Percentiles rank a stretch among this genome's conserved stretches.
phyloP scores from a whole-genome alignment of 2,888 invertebrate genomes.

The Saturnia pavonia region DNA sequence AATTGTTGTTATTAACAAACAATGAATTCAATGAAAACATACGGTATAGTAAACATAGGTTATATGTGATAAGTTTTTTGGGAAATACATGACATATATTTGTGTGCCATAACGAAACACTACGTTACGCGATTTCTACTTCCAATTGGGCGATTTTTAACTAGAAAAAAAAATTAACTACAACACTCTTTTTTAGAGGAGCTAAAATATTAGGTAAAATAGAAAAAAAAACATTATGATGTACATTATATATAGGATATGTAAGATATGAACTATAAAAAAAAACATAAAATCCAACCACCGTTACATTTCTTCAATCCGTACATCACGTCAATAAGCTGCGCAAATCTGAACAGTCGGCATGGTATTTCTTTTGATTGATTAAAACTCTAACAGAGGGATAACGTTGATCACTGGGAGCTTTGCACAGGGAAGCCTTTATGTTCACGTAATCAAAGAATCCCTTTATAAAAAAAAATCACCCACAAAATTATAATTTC shows the following conservation, averaged over 20 bases:
- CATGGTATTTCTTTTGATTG: constrained; percentile 62
- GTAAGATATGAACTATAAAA: too few relatives aligned
- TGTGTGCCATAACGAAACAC: not conserved
- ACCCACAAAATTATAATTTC: constrained; percentile 63
- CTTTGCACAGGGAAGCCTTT: constrained; percentile 75
- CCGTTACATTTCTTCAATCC: not conserved
- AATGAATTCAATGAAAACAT: too few relatives aligned
- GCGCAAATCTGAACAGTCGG: constrained; percentile 23
- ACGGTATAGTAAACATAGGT: too few relatives aligned
- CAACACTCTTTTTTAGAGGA: not conserved
- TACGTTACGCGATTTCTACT: not conserved
- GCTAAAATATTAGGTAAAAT: too few relatives aligned
- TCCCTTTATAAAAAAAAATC: constrained; percentile 61
- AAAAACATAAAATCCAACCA: not conserved
- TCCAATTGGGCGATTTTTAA: not conserved
- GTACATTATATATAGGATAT: too few relatives aligned
- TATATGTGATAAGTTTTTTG: not conserved
- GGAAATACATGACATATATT: not conserved
- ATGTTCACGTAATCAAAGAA: constrained; percentile 75
- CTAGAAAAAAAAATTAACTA: not conserved
- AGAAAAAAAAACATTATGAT: too few relatives aligned
- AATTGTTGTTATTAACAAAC: too few relatives aligned
- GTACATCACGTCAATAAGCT: constrained; percentile 30
- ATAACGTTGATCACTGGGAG: constrained; percentile 74
- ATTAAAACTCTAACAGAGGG: constrained; percentile 80